A percentile compares a stretch with the other conserved stretches of the same genome.
Evolutionary conservation across 2,888 invertebrate species (phyloP).

Genomic region (Cerastis leucographa): DNA sequence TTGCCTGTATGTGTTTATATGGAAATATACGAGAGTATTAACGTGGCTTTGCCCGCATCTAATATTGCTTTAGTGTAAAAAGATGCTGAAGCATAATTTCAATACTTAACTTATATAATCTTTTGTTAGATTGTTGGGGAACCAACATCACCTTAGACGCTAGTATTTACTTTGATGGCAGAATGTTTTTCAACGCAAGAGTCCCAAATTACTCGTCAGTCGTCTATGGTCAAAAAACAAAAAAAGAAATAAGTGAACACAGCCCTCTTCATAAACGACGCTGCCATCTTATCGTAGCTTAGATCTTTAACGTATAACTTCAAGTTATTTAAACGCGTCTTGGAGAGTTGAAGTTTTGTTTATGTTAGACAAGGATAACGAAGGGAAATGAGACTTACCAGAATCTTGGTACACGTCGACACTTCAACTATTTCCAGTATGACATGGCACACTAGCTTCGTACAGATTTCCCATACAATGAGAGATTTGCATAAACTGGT

Average conservation of each 20-base stretch:
- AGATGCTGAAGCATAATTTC: background rate
- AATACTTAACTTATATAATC: background rate
- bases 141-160: background rate
- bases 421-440: too few relatives aligned
- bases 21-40: conserved; percentile 11
- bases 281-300: conserved; percentile 11
- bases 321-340: conserved; percentile 1
- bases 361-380: conserved; percentile 18
- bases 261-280: background rate
- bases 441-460: too few relatives aligned
- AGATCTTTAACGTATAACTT: conserved; percentile 32
- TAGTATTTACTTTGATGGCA: background rate
- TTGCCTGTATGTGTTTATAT: conserved; percentile 23
- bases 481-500: too few relatives aligned
- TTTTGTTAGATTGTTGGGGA: background rate
- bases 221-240: background rate
- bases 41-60: conserved; percentile 15
- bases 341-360: conserved; percentile 25
- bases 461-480: too few relatives aligned
- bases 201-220: background rate
- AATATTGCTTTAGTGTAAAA: background rate
- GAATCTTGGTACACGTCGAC: background rate
- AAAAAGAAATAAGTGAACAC: background rate
- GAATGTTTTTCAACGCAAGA: background rate
- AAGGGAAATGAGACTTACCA: conserved; percentile 8